Base-by-base conservation (phyloP, 2,888 invertebrate species). In the Erannis defoliaria region DNA sequence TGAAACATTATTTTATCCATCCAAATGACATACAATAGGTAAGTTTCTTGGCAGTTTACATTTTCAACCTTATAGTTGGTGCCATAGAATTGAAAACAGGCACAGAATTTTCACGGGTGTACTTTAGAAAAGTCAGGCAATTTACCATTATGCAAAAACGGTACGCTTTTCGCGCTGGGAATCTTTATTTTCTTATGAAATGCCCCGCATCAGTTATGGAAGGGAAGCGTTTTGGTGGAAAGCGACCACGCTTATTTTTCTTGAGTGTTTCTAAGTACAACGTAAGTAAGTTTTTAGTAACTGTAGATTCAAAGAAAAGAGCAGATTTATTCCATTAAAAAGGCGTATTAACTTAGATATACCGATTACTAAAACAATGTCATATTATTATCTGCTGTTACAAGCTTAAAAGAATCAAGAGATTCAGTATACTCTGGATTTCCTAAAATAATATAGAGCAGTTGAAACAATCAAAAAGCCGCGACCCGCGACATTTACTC, bases 111-210 rank as follows among this genome's bases (percentile, higher is more conserved):
- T 23, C 6, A 10, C 10, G 40, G 14, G 49, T 50, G 29, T 55
- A 12, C 31, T 55, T 53, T 16, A 31, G 21, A 21, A 33, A 37
- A 50, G 60, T 49, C 40, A 18, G 49, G 64, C 60, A 60, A 61
- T 65, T 55, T 61, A 55, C 63, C 62, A 64, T 67, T 69, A 69
- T 69, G 63, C 57, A 67, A 69, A 65, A 64, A 42, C 23, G 49
- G 60, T 50, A 43, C 55, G 61, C 40, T 53, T 42, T 67, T 67
- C 54, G 21, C 60, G 42, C 37, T 9, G 38, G 45, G 64, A 64
- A 56, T 64, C 60, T 66, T 67, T 64, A 62, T 64, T 64, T 57
- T 64, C 57, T 64, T 62, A 62, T 62, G 55, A 49, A 58, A 55
- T 45, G 43, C 45, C 37, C 21, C 35, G 49, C 38, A 55, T 55